Evolutionary conservation across 2,113 vertebrate species (phyloP).

Genomic region (Glaucidium brasilianum): DNA sequence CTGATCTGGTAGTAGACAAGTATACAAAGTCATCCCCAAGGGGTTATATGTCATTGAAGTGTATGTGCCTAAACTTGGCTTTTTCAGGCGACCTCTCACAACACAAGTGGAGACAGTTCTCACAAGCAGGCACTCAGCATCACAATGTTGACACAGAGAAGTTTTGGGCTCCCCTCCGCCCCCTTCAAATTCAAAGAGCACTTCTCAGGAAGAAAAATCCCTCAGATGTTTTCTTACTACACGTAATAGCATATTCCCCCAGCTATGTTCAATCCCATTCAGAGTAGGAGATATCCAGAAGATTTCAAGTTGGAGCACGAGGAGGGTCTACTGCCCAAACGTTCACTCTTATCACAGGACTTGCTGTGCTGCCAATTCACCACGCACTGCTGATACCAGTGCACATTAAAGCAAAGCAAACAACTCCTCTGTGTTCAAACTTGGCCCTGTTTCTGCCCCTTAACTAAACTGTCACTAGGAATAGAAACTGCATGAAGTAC

Average conservation of each 20-base stretch:
- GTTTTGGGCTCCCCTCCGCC: neutral
- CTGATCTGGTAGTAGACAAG: neutral
- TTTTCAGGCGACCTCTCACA: neutral
- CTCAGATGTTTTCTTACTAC: neutral
- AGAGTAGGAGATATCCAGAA: neutral
- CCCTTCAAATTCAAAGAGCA: neutral
- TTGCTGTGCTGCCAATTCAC: neutral
- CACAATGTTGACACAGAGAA: accelerated
- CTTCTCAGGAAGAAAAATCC: neutral
- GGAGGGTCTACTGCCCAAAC: neutral
- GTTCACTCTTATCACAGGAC: neutral
- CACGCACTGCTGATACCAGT: neutral
- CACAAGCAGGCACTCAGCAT: neutral
- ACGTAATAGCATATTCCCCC: neutral
- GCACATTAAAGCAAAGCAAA: neutral
- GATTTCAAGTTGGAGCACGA: neutral
- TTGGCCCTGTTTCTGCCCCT: neutral
- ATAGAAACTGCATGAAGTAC: neutral
- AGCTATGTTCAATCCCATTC: neutral
- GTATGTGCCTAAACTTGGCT: neutral
- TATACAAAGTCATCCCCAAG: neutral
- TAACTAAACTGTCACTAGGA: neutral
- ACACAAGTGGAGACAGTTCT: neutral
- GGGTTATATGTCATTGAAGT: neutral
- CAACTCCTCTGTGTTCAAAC: neutral